phyloP scores from a whole-genome alignment of 2,797 vertebrate species.

The Falco berigora region DNA sequence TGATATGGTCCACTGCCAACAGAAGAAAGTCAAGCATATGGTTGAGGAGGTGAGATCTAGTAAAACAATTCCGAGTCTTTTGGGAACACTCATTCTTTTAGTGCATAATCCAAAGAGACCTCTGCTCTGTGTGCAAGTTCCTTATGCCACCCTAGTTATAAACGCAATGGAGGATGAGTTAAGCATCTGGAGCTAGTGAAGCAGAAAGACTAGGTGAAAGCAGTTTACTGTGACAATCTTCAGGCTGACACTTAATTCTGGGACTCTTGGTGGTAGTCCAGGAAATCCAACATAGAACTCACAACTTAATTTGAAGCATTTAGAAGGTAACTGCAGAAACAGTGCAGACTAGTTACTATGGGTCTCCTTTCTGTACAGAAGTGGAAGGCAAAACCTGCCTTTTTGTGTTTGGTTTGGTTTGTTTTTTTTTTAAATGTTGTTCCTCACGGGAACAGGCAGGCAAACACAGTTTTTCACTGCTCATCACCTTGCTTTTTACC shows the following conservation, averaged over 20 bases:
- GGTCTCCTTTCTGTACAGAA: background rate
- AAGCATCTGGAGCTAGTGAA: background rate
- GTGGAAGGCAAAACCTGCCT: background rate
- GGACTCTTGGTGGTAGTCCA: background rate
- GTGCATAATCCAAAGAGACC: background rate
- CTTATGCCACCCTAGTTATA: background rate
- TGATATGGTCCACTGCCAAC: slow-evolving; percentile 98
- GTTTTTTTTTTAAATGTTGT: background rate
- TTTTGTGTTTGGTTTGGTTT: background rate
- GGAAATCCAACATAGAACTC: background rate
- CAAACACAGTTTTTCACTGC: background rate
- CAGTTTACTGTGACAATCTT: background rate
- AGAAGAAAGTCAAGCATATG: slow-evolving; percentile 97
- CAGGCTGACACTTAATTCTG: background rate
- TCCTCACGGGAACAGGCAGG: background rate
- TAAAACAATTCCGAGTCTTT: background rate
- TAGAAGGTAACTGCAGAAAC: background rate
- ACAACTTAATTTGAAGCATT: background rate
- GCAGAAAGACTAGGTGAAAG: background rate
- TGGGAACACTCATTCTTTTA: background rate
- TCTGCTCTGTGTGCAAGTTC: background rate
- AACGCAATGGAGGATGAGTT: background rate
- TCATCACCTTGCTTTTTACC: background rate
- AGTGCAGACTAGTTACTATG: background rate
- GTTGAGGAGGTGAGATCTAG: slow-evolving; percentile 88